Base-by-base conservation (phyloP, 2,113 vertebrate genomes). In the Oryzias celebensis region DNA sequence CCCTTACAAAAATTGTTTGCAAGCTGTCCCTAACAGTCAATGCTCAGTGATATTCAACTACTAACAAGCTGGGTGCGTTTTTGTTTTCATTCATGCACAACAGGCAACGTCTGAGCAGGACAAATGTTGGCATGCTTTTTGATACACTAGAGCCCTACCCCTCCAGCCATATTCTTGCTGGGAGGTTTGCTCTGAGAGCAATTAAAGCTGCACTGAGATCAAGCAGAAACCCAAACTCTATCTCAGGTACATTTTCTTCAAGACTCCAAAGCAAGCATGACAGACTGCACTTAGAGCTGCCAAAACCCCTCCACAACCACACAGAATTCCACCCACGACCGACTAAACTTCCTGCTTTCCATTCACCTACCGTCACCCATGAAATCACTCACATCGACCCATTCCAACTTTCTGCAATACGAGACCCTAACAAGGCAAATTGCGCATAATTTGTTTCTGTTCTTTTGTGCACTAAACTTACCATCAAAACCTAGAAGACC, bases 231-330 rank as follows among this genome's bases (percentile, higher is more conserved):
- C 49, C 26, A 73, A 85, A 80, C 76, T 78, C 65, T 7, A 60
- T 77, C 78, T 84, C 85, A 90, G 89, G 89, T 91, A 86, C 22
- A 22, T 73, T 83, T 88, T 91, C 84, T 90, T 85, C 18, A 90
- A 52, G 71, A 82, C 73, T 77, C 51, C 51, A 77, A 88, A 88
- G 82, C 66, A 71, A 87, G 80, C 49, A 42, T 90, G 80, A 86
- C 77, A 69, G 80, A 74, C 68, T 64, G 71, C 52, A 48, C 64
- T 76, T n/a, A 0, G 17, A 45, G 76, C 74, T 84, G 78, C 78
- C 83, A 81, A 75, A 62, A 82, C 20, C 65, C 36, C 77, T 67
- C 57, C 43, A 56, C 64, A 67, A 66, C 62, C 60, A 72, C 50
- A 77, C 23, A 53, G 63, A 54, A 60, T 71, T 81, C 65, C 75